Evolutionary conservation across 2,113 vertebrate species (phyloP).

Genomic region (Myotis davidii): DNA sequence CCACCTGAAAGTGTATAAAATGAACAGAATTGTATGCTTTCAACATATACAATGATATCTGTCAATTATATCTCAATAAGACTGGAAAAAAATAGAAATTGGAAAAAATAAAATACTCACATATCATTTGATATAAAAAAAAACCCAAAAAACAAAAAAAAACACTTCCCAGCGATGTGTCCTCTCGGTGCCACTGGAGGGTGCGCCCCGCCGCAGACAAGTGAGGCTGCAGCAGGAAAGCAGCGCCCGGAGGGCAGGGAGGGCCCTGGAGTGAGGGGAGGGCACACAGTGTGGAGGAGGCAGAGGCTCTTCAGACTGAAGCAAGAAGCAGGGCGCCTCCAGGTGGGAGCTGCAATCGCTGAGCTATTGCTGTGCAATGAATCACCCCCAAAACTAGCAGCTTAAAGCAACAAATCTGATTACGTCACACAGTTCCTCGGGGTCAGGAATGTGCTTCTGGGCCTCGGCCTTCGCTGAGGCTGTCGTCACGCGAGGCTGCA

Average conservation of each 20-base stretch:
- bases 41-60: too few species aligned
- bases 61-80: too few species aligned
- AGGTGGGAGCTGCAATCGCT: not conserved
- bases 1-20: too few species aligned
- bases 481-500: not conserved
- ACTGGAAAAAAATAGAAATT: too few species aligned
- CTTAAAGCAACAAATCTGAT: not conserved
- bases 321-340: not conserved
- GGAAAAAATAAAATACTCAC: too few species aligned
- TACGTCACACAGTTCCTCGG: not conserved
- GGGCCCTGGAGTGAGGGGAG: not conserved
- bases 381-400: not conserved
- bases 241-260: not conserved
- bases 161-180: not conserved
- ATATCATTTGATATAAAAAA: too few species aligned
- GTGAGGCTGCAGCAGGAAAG: not conserved
- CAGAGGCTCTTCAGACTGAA: not conserved
- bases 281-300: too few species aligned
- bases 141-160: too few species aligned
- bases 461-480: not conserved
- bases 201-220: not conserved
- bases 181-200: not conserved
- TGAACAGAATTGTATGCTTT: too few species aligned
- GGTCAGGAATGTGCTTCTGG: not conserved
- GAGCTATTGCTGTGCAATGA: not conserved